Evolutionary conservation across 2,888 invertebrate genomes (phyloP).

Genomic region (Maniola hyperantus): DNA sequence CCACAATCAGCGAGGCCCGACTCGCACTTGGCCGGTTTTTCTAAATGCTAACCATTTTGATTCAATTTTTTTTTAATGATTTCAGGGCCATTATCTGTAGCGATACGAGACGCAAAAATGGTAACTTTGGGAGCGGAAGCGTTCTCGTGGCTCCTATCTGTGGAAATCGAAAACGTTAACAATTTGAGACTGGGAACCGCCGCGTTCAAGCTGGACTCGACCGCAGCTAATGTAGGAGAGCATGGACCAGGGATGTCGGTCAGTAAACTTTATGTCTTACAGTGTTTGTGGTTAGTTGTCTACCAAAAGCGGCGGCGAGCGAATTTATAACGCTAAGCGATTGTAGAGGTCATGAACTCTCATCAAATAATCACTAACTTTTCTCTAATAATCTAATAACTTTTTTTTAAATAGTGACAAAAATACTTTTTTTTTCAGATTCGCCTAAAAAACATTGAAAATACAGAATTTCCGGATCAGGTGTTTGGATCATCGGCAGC

Average conservation of each 20-base stretch:
- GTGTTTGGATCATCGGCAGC: conserved; percentile 86
- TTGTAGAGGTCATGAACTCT: not conserved
- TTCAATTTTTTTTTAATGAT: conserved; percentile 38
- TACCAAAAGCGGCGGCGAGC: conserved; percentile 7
- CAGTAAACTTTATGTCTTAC: conserved; percentile 48
- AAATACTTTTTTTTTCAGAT: conserved; percentile 79
- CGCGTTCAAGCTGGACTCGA: conserved; percentile 84
- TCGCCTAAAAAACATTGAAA: conserved; percentile 82
- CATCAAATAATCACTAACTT: no score
- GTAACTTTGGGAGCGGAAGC: conserved; percentile 84
- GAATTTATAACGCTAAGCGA: conserved; percentile 29
- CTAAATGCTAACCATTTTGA: no score
- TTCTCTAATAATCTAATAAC: no score
- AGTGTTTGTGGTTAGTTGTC: not conserved
- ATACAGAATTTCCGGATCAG: conserved; percentile 82
- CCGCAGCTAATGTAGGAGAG: conserved; percentile 82
- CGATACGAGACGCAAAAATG: conserved; percentile 81
- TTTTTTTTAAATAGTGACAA: no score
- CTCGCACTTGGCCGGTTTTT: no score
- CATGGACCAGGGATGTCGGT: conserved; percentile 85
- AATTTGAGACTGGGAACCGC: conserved; percentile 81
- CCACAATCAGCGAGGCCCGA: no score
- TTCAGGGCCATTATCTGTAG: conserved; percentile 84
- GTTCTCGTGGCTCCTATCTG: conserved; percentile 85
- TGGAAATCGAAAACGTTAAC: conserved; percentile 82